Evolutionary conservation across 2,797 vertebrate genomes (phyloP), one percentile per base, ranked within the genome.

Genomic region (Lateolabrax maculatus): DNA sequence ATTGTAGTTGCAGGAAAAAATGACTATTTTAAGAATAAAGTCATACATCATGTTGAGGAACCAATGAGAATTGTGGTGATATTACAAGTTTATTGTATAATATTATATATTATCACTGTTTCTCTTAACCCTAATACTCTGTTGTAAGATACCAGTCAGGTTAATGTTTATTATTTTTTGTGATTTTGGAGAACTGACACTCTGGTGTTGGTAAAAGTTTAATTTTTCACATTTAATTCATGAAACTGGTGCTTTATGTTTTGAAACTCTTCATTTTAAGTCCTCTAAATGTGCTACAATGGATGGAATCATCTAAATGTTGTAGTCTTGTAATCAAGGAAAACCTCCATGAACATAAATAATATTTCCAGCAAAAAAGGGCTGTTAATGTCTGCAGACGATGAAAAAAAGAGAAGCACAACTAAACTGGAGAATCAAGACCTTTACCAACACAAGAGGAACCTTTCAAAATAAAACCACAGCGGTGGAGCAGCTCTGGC

Each of bases 401-500:
- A 67, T 8, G 19, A 23, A 6, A 18, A 18, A 12, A 13, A n/a
- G 6, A 16, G 11, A 13, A 63, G 2, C 1, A 8, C 9, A 31
- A 63, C 21, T 12, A 39, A 25, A 41, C 12, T 18, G 12, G 41
- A 29, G 53, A 11, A 4, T 37, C 1, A 5, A 66, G 43, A 44
- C 23, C 6, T 70, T 8, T 2, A 46, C 31, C 31, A 2, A 23
- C 66, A 55, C 29, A 46, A 56, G 34, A 52, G 70, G 63, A 53
- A 39, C 69, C 70, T 53, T 72, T 68, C 77, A 67, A 23, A 72
- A 44, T 61, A 23, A 66, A 46, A 55, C 12, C 34, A 9, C 23
- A 5, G 16, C 1, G 36, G n/a, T 15, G 27, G 25, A 21, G 9
- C 7, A 49, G 69, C 31, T 13, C 4, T 0, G 13, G 13, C 23